Conservation (phyloP, 2,888 invertebrate species). For the Amphimallon solstitiale region DNA sequence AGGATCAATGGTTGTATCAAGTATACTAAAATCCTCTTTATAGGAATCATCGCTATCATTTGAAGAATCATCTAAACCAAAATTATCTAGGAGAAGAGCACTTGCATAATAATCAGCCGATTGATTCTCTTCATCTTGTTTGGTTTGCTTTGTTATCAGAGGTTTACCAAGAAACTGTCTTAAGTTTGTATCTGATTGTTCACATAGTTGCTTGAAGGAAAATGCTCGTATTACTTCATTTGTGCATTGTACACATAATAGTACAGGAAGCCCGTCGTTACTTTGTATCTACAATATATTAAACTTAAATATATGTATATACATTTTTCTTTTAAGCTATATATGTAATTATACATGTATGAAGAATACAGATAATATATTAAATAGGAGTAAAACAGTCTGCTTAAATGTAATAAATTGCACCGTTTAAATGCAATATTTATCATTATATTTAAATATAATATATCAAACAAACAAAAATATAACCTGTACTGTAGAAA, state of each 20-base stretch:
- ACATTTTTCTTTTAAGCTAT: conserved; percentile 8
- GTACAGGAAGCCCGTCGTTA: conserved; percentile 63
- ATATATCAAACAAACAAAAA: conserved; percentile 30
- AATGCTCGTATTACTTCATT: conserved; percentile 63
- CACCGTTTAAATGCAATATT: neutral
- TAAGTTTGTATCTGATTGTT: conserved; percentile 63
- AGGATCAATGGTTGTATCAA: conserved; percentile 51
- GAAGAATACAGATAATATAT: neutral
- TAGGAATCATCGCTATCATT: conserved; percentile 58
- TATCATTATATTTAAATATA: neutral
- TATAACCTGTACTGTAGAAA: conserved; percentile 60
- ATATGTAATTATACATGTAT: conserved; percentile 21
- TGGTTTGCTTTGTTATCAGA: conserved; percentile 49
- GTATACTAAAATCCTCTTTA: conserved; percentile 55
- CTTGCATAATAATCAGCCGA: conserved; percentile 51
- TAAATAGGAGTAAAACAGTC: neutral
- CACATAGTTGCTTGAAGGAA: conserved; percentile 64
- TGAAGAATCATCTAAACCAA: conserved; percentile 58
- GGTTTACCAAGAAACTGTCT: conserved; percentile 62
- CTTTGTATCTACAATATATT: conserved; percentile 59
- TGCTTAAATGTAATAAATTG: neutral
- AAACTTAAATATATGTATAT: conserved; percentile 32
- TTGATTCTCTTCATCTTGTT: conserved; percentile 52
- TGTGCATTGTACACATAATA: conserved; percentile 64
- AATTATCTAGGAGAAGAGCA: conserved; percentile 55